Evolutionary conservation across 1,140 invertebrate genomes (phyloP).

Genomic region (Drosophila ananassae): DNA sequence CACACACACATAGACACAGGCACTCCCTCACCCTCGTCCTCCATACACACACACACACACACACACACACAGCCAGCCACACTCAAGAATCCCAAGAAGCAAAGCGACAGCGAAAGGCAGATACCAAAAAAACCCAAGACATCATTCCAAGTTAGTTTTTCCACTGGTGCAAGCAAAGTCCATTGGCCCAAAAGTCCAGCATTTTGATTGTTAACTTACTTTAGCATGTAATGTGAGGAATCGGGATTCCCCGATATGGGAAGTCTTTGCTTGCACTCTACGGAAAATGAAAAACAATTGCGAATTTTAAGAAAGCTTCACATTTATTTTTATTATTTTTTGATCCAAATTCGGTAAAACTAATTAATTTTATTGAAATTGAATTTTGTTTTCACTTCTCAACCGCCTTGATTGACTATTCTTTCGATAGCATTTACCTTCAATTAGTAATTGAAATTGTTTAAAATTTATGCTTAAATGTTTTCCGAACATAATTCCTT

Average conservation of each 20-base stretch:
- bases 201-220: slow-evolving; percentile 37
- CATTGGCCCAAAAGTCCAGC: slow-evolving; percentile 12
- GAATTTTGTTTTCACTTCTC: slow-evolving; percentile 65
- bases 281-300: slow-evolving; percentile 51
- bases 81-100: slow-evolving; percentile 34
- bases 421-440: slow-evolving; percentile 38
- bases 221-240: slow-evolving; percentile 31
- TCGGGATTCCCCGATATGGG: slow-evolving; percentile 1
- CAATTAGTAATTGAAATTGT: slow-evolving; percentile 19
- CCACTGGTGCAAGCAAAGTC: slow-evolving; percentile 43
- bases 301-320: slow-evolving; percentile 45
- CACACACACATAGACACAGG: neutral
- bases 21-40: neutral
- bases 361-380: slow-evolving; percentile 76
- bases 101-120: slow-evolving; percentile 47
- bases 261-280: slow-evolving; percentile 52
- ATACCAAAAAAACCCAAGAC: slow-evolving; percentile 52
- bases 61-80: neutral
- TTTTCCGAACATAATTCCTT: slow-evolving; percentile 15
- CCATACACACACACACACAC: slow-evolving; percentile 1
- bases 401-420: slow-evolving; percentile 24
- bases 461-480: slow-evolving; percentile 20
- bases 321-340: slow-evolving; percentile 9
- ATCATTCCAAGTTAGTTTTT: slow-evolving; percentile 69
- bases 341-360: slow-evolving; percentile 54